Evolutionary conservation across 2,797 vertebrate genomes (phyloP), one percentile per base, ranked within the genome.

Genomic region (Botia almorhae): DNA sequence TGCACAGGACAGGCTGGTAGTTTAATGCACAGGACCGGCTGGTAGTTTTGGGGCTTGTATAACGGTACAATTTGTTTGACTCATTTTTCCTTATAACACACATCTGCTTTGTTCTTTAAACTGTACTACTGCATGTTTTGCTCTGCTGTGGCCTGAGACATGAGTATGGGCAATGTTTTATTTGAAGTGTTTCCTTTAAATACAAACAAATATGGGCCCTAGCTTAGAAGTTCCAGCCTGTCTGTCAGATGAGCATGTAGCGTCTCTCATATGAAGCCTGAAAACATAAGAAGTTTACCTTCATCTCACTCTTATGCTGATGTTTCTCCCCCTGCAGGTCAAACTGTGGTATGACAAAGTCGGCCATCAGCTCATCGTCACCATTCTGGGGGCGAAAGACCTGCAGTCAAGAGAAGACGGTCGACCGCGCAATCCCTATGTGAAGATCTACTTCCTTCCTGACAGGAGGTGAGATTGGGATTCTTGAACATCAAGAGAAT

Each of bases 281-380:
- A 29, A 4, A 29, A 29, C 29, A 29, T 4, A 29, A 2, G 29
- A 29, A 29, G 29, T 29, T 29, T 29, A n/a, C 46, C 19, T 69
- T 71, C 5, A 23, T 78, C 14, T 71, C 4, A 61, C 17, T 33
- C 11, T 50, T 26, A 23, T 17, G 69, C 56, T 80, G 46, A 21
- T 82, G 39, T 82, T 81, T 76, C 92, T 97, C 4, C 91, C 91
- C 85, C 93, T 90, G 76, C 95, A 99, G 98, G 97, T 99, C 91
- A 99, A 99, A 94, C 94, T 99, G 81, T 99, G 98, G 97, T 99
- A 98, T 87, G 97, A 99, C 95, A 99, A 99, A 93, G 97, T 98
- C 90, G 98, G 97, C 91, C 97, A 99, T 92, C 98, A 99, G 90
- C 94, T 99, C 86, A 99, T 99, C 87, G 98, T 99, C 91, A 99